Percentiles rank a stretch among this genome's conserved stretches.
Evolutionary conservation across 2,113 vertebrate species (phyloP).

Genomic region (Dromas ardeola): DNA sequence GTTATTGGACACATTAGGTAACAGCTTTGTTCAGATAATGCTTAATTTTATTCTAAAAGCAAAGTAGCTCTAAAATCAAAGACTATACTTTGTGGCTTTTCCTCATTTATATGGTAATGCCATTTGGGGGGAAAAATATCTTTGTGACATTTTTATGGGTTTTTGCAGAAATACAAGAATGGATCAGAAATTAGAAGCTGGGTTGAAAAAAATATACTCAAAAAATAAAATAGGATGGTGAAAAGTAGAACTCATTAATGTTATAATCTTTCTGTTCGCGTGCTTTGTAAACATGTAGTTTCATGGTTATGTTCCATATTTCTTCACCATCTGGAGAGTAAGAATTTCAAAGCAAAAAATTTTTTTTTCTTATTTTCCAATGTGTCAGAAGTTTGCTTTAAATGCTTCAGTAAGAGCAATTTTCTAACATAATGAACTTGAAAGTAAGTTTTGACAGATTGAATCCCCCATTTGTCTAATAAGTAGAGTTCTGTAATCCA

Average conservation of each 20-base stretch:
- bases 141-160: conserved; percentile 21
- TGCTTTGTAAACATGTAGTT: neutral
- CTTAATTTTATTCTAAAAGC: conserved; percentile 21
- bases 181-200: neutral
- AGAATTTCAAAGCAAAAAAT: neutral
- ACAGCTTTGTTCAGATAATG: neutral
- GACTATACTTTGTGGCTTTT: conserved; percentile 31
- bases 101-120: conserved; percentile 44
- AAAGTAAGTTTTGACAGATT: neutral
- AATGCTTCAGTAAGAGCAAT: neutral
- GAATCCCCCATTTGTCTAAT: neutral
- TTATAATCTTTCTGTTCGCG: neutral
- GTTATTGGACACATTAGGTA: neutral
- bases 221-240: neutral
- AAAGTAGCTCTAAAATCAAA: conserved; percentile 1
- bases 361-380: neutral
- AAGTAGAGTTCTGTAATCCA: neutral
- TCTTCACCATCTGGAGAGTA: neutral
- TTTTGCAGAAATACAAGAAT: conserved; percentile 47
- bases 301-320: neutral
- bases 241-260: conserved; percentile 30
- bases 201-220: conserved; percentile 21
- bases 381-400: neutral
- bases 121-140: neutral
- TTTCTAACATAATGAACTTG: neutral